A percentile compares a stretch with the other conserved stretches of the same genome.
Evolutionary conservation across 92 coral and sea anemone genomes (phyloP).

Genomic region (Muricea muricata): DNA sequence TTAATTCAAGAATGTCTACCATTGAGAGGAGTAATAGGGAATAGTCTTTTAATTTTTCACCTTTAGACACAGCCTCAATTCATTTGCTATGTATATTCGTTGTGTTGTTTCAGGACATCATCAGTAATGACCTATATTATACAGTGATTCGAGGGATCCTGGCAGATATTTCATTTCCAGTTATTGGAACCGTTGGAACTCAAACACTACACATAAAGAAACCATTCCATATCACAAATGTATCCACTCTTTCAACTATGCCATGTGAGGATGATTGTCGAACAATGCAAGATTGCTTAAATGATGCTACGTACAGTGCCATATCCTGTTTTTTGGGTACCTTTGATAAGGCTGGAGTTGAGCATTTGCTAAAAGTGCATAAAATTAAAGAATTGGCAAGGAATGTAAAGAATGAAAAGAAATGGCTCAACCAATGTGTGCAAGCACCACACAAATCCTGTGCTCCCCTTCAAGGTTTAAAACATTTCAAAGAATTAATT

Average conservation of each 20-base stretch:
- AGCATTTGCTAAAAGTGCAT: constrained; percentile 44
- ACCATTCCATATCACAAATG: constrained; percentile 21
- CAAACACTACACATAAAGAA: constrained; percentile 8
- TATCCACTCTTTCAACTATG: constrained; percentile 20
- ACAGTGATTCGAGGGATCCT: background rate
- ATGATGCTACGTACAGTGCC: constrained; percentile 21
- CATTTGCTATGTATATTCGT: background rate
- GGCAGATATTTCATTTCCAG: constrained; percentile 11
- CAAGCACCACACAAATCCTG: constrained; percentile 46
- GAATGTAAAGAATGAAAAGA: constrained; percentile 41
- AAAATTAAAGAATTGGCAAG: constrained; percentile 31
- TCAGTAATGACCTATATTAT: background rate
- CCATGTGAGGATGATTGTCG: constrained; percentile 40
- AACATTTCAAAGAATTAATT: constrained; percentile 31
- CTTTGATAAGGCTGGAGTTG: constrained; percentile 40
- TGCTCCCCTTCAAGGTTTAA: constrained; percentile 24
- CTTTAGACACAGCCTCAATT: background rate
- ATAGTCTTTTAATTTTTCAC: background rate
- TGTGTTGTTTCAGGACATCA: background rate
- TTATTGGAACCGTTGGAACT: background rate
- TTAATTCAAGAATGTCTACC: too few relatives aligned
- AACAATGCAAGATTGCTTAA: constrained; percentile 25
- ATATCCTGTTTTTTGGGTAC: constrained; percentile 59
- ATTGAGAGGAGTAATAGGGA: too few relatives aligned
- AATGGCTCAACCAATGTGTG: constrained; percentile 43